Base-by-base conservation (phyloP, 2,113 vertebrate genomes). In the Pseudorhombus dupliciocellatus region DNA sequence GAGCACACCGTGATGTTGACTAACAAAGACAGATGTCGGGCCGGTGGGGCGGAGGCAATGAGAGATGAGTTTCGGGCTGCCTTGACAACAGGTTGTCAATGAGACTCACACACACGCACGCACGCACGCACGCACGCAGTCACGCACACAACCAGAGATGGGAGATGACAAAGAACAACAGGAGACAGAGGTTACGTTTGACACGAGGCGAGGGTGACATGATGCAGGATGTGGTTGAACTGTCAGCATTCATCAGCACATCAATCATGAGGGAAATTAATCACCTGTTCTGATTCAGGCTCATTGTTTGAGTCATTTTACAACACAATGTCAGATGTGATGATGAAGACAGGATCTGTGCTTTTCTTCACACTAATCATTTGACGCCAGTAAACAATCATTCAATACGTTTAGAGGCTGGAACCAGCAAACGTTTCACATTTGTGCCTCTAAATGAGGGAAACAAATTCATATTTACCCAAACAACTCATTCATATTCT, bases 1-100 rank as follows among this genome's bases (percentile, higher is more conserved):
- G 83, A 88, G 84, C 77, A 70, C 81, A 73, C 70, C 77, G 48
- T 88, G 88, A 88, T 86, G 88, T 84, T 88, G 90, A 88, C 81
- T 90, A 90, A 87, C 88, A 86, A 81, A 90, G 90, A 89, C 89
- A 90, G 89, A 91, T 92, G 88, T 83, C 78, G 48, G 71, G 81
- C 84, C 57, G 68, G 70, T 85, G 85, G 84, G 83, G 66, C n/a
- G 58, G 68, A 82, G 81, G 88, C 88, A 89, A 85, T 90, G 89
- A 91, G 82, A 77, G 87, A 92, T 88, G 85, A 81, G 48, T 62
- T 77, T 73, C 56, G 14, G 79, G 85, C 80, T 69, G 83, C 75
- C 75, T 69, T 84, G 83, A 82, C 80, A 87, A 87, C 85, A 84
- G 84, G 80, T 83, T 26, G 77, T 79, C 71, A 70, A 87, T 80